Percentiles rank a stretch among this genome's conserved stretches.
phyloP scores from a whole-genome alignment of 2,797 vertebrate species.

The Neosilurus mollespiculum region DNA sequence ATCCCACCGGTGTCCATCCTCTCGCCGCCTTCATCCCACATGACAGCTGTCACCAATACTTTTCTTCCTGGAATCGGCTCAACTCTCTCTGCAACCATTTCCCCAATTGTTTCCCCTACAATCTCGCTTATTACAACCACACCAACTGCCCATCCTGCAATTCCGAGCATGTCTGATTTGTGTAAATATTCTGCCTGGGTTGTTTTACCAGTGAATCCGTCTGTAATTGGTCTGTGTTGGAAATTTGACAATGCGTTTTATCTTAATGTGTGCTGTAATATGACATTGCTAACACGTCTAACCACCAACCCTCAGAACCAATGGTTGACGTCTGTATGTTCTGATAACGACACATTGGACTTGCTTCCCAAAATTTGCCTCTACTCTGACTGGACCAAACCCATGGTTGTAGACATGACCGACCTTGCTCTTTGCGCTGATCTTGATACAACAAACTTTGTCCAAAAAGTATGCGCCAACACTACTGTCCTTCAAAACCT shows the following conservation, averaged over 20 bases:
- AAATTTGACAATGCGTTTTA: conserved; percentile 68
- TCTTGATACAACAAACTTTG: conserved; percentile 71
- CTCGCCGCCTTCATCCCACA: background rate
- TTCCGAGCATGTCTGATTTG: conserved; percentile 57
- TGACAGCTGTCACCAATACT: background rate
- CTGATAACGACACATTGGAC: conserved; percentile 53
- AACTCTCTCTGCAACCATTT: conserved; percentile 15
- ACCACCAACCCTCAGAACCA: conserved; percentile 63
- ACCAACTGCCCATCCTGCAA: conserved; percentile 1
- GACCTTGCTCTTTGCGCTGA: conserved; percentile 75
- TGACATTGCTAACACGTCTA: conserved; percentile 64
- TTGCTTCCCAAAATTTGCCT: conserved; percentile 64
- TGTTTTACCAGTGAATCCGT: conserved; percentile 62
- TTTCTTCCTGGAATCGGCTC: background rate
- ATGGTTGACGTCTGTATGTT: conserved; percentile 70
- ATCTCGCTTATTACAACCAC: background rate
- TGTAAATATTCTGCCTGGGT: conserved; percentile 73
- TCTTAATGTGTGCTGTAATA: conserved; percentile 72
- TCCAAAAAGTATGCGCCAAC: conserved; percentile 70
- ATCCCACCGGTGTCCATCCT: background rate
- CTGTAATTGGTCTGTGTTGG: conserved; percentile 75
- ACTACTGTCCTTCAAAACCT: conserved; percentile 69
- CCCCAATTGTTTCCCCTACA: conserved; percentile 5
- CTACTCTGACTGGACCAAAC: conserved; percentile 72
- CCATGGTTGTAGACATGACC: conserved; percentile 76